phyloP scores from a whole-genome alignment of 2,888 invertebrate genomes.

The Tenthredo livida region DNA sequence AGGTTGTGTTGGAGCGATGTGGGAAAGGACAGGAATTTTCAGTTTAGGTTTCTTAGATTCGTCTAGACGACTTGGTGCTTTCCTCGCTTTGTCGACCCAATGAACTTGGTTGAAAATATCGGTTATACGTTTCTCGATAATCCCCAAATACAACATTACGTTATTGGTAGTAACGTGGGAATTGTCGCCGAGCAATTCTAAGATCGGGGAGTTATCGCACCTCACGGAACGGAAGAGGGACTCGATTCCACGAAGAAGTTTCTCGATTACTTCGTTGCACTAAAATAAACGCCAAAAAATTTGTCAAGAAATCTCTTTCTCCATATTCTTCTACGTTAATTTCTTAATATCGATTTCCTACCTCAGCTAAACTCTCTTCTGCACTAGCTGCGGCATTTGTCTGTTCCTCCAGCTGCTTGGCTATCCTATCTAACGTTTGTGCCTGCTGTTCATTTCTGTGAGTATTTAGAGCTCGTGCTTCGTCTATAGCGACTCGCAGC shows the following conservation, averaged over 20 bases:
- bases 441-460: conserved; percentile 82
- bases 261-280: conserved; percentile 73
- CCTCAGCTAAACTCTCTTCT: conserved; percentile 75
- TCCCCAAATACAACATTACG: conserved; percentile 89
- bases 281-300: conserved; percentile 58
- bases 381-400: conserved; percentile 73
- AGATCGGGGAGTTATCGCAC: conserved; percentile 87
- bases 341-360: conserved; percentile 67
- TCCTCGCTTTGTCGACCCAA: conserved; percentile 73
- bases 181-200: conserved; percentile 86
- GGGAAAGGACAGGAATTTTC: conserved; percentile 71
- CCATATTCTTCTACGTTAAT: not conserved
- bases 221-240: conserved; percentile 82
- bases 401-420: conserved; percentile 79
- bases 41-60: conserved; percentile 73
- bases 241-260: conserved; percentile 79
- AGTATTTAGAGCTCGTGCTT: conserved; percentile 82
- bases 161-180: conserved; percentile 88
- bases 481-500: conserved; percentile 84
- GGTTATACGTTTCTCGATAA: conserved; percentile 88
- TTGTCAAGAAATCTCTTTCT: conserved; percentile 21
- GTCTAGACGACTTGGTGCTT: conserved; percentile 70
- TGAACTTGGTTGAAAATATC: conserved; percentile 83
- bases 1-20: conserved; percentile 78
- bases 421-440: conserved; percentile 81